Percentiles rank a stretch among this genome's conserved stretches.
phyloP scores from a whole-genome alignment of 2,113 vertebrate species.

The Macheiramphus alcinus region DNA sequence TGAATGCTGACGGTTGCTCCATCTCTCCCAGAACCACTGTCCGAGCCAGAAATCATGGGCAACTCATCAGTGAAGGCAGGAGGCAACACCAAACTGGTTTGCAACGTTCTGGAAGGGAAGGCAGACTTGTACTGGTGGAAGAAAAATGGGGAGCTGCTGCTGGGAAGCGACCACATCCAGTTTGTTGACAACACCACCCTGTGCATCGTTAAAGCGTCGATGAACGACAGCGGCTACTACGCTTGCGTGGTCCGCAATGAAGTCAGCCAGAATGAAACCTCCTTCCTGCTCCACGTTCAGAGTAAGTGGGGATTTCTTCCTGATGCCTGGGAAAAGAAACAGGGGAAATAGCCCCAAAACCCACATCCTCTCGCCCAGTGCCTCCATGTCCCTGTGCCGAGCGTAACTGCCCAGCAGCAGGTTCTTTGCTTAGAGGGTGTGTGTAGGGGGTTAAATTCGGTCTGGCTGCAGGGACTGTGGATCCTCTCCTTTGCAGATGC shows the following conservation, averaged over 20 bases:
- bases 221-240: background rate
- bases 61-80: background rate
- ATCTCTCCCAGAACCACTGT: background rate
- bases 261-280: constrained; percentile 8
- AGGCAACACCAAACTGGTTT: background rate
- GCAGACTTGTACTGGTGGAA: constrained; percentile 1
- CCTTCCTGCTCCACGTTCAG: constrained; percentile 6
- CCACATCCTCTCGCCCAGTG: accelerated
- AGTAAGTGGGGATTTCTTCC: background rate
- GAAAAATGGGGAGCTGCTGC: background rate
- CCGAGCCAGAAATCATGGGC: background rate
- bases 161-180: background rate
- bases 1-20: accelerated
- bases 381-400: accelerated
- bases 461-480: background rate
- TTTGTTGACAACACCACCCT: background rate
- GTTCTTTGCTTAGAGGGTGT: background rate
- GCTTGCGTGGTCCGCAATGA: background rate
- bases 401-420: accelerated
- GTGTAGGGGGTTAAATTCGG: accelerated
- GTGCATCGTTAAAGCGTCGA: background rate
- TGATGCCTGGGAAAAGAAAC: accelerated
- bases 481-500: background rate
- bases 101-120: background rate
- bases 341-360: accelerated